These are phyloP conservation scores for Lagenorhynchus albirostris DNA, from an alignment of 2,113 vertebrate species.

Conservation along the genomic window DNA sequence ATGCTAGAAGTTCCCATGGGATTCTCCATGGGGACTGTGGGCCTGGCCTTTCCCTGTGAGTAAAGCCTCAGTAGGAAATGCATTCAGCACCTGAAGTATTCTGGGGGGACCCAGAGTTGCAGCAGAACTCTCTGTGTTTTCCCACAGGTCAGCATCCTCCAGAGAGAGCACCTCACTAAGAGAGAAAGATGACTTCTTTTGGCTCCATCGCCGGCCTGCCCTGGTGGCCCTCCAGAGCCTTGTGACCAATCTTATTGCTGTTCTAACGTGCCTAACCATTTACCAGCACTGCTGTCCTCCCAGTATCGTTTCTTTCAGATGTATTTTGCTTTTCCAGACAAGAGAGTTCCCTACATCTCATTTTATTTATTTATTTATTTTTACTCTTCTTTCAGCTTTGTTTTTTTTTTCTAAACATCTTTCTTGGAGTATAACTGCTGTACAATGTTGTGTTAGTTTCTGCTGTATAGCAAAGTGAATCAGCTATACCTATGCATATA, in stretches of 20 bases:
- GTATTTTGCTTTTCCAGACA: neutral
- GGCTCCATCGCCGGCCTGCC: neutral
- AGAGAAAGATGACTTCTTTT: neutral
- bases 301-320: neutral
- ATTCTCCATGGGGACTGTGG: rapidly evolving
- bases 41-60: neutral
- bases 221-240: neutral
- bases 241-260: rapidly evolving
- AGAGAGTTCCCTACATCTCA: neutral
- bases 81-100: no score
- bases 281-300: neutral
- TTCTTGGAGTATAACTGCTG: no score
- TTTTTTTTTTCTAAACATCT: no score
- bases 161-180: neutral
- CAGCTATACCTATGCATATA: no score
- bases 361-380: no score
- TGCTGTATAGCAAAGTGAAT: no score
- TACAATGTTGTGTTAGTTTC: no score
- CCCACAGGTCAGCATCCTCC: neutral
- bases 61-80: neutral
- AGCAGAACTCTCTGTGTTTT: neutral
- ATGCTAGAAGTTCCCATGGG: neutral
- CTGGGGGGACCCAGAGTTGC: neutral
- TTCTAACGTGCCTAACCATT: neutral
- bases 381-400: no score